Evolutionary conservation across 2,888 invertebrate species (phyloP), one percentile per base, ranked within the genome.

Genomic region (Ceriagrion tenellum): DNA sequence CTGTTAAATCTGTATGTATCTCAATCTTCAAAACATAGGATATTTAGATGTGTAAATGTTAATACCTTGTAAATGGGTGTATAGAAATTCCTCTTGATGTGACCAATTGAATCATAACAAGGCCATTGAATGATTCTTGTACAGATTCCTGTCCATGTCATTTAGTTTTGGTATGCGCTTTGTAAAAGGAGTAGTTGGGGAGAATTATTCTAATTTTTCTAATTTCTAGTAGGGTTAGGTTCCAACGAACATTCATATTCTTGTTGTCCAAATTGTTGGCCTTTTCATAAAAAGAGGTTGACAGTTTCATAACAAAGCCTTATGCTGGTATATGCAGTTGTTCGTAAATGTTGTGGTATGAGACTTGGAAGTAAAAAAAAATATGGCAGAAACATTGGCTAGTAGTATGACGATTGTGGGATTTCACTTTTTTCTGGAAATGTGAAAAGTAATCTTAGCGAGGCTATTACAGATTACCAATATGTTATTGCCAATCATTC

Each of bases 401-500:
- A 47, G 47, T 93, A 74, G 26, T 47, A 47, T 74, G 93, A 63
- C 69, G 56, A 69, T 93, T 40, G 69, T 93, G 47, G 20, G 69
- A 93, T 74, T 93, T 93, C 74, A 69, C 69, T 47, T 59, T 69
- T 74, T 55, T 47, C 69, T 55, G 93, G 69, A 69, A 93, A 93
- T 47, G 26, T 63, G 93, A 69, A 47, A 89, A 74, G 93, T 93
- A 93, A 93, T 93, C 63, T 69, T 63, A 93, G 69, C 69, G 47
- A 55, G 93, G 74, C 47, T 93, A 40, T 47, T 93, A 69, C 40
- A 69, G 69, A 74, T 74, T 93, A 35, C 93, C 93, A 74, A 74
- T 93, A 93, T 93, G 69, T 93, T 93, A 93, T 93, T 93, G 55
- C 93, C 93, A 93, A 47, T 74, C 93, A 93, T 93, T 69, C 93